Percentiles rank a stretch among this genome's conserved stretches.
Evolutionary conservation across 2,797 vertebrate genomes (phyloP).

Genomic region (Xenops minutus): DNA sequence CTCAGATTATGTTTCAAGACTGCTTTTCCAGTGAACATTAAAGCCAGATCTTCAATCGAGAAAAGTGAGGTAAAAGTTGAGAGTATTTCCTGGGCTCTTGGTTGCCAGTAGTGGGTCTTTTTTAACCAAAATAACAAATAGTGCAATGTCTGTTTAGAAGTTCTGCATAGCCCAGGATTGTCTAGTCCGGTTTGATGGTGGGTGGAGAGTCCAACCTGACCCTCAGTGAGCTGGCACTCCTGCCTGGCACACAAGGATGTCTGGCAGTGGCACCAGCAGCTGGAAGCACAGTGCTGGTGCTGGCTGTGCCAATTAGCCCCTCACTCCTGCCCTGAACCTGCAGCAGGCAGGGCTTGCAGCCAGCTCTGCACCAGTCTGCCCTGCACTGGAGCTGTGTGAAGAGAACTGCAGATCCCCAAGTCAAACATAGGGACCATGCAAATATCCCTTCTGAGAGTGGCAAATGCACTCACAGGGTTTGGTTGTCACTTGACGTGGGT

Average conservation of each 20-base stretch:
- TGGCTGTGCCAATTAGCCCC: neutral
- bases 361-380: neutral
- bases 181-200: neutral
- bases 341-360: neutral
- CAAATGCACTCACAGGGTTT: rapidly evolving
- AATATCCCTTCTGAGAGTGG: neutral
- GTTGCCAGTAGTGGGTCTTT: neutral
- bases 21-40: neutral
- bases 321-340: neutral
- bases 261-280: neutral
- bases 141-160: neutral
- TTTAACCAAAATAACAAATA: neutral
- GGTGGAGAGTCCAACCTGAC: neutral
- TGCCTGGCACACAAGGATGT: neutral
- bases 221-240: neutral
- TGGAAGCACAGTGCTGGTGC: neutral
- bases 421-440: neutral
- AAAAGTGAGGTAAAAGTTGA: neutral
- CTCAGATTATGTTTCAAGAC: neutral
- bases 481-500: neutral
- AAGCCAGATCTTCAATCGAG: neutral
- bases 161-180: neutral
- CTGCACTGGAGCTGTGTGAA: rapidly evolving
- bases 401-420: neutral
- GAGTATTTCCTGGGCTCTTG: neutral